These are phyloP conservation scores for Pangasius djambal DNA, from an alignment of 2,797 vertebrate species.

Conservation along the genomic window DNA sequence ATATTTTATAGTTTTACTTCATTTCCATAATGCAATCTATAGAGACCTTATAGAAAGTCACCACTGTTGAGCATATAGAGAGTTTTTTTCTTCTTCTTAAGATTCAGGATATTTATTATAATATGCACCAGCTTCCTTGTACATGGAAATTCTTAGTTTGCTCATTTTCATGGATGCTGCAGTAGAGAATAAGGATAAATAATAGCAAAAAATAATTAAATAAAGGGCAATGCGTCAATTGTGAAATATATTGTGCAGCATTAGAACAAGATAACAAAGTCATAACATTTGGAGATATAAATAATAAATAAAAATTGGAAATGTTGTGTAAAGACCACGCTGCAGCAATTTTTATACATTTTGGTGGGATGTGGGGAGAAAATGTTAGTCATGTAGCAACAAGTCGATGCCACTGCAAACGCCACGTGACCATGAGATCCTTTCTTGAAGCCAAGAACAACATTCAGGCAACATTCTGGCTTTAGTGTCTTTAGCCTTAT, in stretches of 20 bases:
- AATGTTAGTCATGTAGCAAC: neutral
- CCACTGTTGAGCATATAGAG: neutral
- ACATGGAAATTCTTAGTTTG: neutral
- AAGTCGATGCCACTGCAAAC: neutral
- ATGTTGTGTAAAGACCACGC: neutral
- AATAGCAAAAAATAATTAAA: neutral
- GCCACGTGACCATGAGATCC: neutral
- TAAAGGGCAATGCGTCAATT: neutral
- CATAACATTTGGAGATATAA: no score
- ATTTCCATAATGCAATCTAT: slow-evolving; percentile 1
- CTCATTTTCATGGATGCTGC: neutral
- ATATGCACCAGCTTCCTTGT: no score
- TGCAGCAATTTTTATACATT: no score
- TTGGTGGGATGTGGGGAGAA: neutral
- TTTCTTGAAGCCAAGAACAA: neutral
- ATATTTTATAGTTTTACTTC: neutral
- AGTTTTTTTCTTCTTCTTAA: no score
- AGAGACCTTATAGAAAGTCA: neutral
- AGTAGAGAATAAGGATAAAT: neutral
- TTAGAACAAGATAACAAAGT: no score
- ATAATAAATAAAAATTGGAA: no score
- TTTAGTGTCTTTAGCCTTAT: neutral
- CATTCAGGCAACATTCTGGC: neutral
- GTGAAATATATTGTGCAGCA: neutral
- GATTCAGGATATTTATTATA: neutral